A percentile compares a stretch with the other conserved stretches of the same genome.
Conservation (phyloP, 2,797 vertebrate genomes). For the Pseudochirops corinnae region DNA sequence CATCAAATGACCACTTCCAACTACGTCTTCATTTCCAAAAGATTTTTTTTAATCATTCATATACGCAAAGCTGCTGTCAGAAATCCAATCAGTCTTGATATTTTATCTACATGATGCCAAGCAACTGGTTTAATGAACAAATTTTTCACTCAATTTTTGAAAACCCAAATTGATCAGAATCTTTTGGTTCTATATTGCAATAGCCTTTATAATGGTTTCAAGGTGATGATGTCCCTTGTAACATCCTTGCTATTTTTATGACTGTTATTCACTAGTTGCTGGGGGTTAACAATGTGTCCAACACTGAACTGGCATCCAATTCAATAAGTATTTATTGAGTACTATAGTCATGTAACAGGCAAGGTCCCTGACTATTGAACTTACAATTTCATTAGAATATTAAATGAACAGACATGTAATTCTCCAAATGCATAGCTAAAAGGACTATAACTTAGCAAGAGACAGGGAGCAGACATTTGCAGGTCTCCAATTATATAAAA, state of each 20-base stretch:
- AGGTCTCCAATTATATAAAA: constrained; percentile 81
- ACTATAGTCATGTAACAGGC: constrained; percentile 74
- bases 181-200: constrained; percentile 47
- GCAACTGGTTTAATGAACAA: constrained; percentile 37
- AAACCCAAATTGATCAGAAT: constrained; percentile 25
- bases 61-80: constrained; percentile 21
- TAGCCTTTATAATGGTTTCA: constrained; percentile 6
- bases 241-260: constrained; percentile 51
- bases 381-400: constrained; percentile 79
- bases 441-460: constrained; percentile 79
- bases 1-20: constrained; percentile 11
- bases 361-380: constrained; percentile 66
- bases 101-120: constrained; percentile 32
- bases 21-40: constrained; percentile 52
- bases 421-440: constrained; percentile 67
- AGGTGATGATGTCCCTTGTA: constrained; percentile 27
- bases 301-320: constrained; percentile 59
- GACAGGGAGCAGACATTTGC: constrained; percentile 81
- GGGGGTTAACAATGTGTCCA: constrained; percentile 50
- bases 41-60: constrained; percentile 42
- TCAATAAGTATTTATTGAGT: constrained; percentile 68
- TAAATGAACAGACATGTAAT: constrained; percentile 75
- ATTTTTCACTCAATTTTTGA: constrained; percentile 46
- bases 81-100: constrained; percentile 17
- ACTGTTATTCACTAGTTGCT: constrained; percentile 62